Evolutionary conservation across 2,113 vertebrate genomes (phyloP), one percentile per base, ranked within the genome.

Genomic region (Cercocebus atys): DNA sequence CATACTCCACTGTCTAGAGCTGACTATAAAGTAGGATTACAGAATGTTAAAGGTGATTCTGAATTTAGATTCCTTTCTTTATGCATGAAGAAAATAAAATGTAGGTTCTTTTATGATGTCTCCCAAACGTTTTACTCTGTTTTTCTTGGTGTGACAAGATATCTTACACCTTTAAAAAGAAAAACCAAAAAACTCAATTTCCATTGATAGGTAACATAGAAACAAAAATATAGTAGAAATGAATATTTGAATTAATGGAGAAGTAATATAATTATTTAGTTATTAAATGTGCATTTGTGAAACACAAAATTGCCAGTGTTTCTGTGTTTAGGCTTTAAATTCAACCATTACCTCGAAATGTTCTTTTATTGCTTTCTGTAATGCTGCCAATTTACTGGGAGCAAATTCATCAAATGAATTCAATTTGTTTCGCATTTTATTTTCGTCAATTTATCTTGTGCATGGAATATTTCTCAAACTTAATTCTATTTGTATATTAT

Each of bases 341-440:
- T 35, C 93, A 95, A 75, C 40, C 9, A 84, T 95, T 94, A 87
- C 32, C 70, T 93, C 85, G 59, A 93, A 88, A 76, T 97, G 27
- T 2, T 95, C 61, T 80, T 94, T 97, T 88, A 75, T 43, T 93
- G 50, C n/a, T 94, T 96, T 96, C 9, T 86, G 85, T 88, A 93
- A 93, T 91, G 30, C 20, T 95, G 50, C 50, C 92, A 93, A 75
- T 81, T 95, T 88, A 45, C 61, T 88, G 16, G 88, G 43, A 91
- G 91, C 59, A 97, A 95, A 93, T 94, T 93, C 70, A 96, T 96
- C 79, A 93, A 43, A 90, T 88, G 38, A 95, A 96, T 98, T 92
- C 43, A 84, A 90, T 96, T 96, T 94, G 35, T 92, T 95, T 96
- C 84, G 47, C 30, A 87, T 95, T 96, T 94, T 93, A 92, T 88